Base-by-base conservation (phyloP, 2,888 invertebrate species). In the Maniola hyperantus region DNA sequence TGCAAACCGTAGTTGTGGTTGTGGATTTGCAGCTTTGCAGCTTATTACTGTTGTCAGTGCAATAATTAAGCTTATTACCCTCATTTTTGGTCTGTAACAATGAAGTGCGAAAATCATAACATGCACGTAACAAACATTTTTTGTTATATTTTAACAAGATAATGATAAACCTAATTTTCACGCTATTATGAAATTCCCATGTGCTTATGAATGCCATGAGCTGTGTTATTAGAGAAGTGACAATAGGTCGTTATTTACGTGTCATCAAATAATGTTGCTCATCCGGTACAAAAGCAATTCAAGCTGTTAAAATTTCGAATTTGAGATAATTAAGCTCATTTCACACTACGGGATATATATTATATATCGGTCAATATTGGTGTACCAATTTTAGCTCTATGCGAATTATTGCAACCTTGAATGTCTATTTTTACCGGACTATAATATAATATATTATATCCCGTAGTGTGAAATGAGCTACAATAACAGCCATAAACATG, bases 1-100 rank as follows among this genome's bases (percentile, higher is more conserved):
- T 20, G 93, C 93, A 80, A 95, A 96, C 65, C 94, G 91, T 74
- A 95, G 93, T 65, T 94, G 90, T 48, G 96, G 89, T 64, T 94
- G 91, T 48, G 96, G 89, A 71, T 93, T 92, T 8, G 91, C 93
- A 44, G 89, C 85, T 69, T 84, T 76, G 72, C 87, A 87, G 48
- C 81, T 74, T 42, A 86, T 74, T 55, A 80, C 76, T 71, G 81
- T 78, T 64, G 85, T 78, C 20, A 89, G 73, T 68, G 79, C 83
- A 71, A 85, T 73, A 60, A 87, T 69, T 64, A 87, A 70, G 69
- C 73, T 76, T 68, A 84, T 73, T 70, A 79, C 79, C 77, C 78
- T 72, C 77, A 77, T 76, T 67, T 71, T 72, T 34, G 51, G 57
- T 26, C 74, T 74, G 77, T 73, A 76, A 76, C 77, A 74, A 74